Base-by-base conservation (phyloP, 2,797 vertebrate species). In the Alauda arvensis region DNA sequence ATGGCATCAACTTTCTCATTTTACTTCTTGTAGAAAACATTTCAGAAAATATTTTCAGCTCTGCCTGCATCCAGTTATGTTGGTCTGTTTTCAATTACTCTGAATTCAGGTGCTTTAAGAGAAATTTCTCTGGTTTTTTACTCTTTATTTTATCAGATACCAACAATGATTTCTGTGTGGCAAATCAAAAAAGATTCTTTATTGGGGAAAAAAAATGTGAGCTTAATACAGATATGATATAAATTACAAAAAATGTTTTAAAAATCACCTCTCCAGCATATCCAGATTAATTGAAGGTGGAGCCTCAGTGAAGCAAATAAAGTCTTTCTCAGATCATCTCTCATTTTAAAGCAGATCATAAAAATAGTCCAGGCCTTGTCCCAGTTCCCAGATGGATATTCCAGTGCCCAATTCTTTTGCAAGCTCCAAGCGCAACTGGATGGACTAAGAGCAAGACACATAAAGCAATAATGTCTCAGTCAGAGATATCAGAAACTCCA, bases 341-440 rank as follows among this genome's bases (percentile, higher is more conserved):
- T 51, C 40, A 62, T 62, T 90, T 98, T 96, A 99, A 92, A 99
- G 96, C 60, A 99, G 97, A 93, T 99, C 99, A 79, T 99, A 99
- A 96, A 99, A 99, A 97, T 99, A 99, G 96, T 99, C 99, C 97
- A 99, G 97, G 95, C 99, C 99, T 97, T 99, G 99, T 96, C 99
- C 99, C 86, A 99, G 93, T 95, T 99, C 99, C 99, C 99, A 99
- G 95, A 99, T 96, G 92, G 99, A 98, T 93, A 99, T 90, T 83
- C 99, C 99, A 49, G 99, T 99, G 24, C 98, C 98, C 95, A 99
- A 91, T 95, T 99, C 98, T 83, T 95, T 91, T 18, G 99, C 99
- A 87, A 99, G 97, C 56, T 98, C 97, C 89, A 99, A 95, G 80
- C 98, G 98, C 80, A 97, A 70, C 95, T 98, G 97, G 83, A 99